Conservation (phyloP, 2,797 vertebrate genomes). For the Cirrhinus mrigala region DNA sequence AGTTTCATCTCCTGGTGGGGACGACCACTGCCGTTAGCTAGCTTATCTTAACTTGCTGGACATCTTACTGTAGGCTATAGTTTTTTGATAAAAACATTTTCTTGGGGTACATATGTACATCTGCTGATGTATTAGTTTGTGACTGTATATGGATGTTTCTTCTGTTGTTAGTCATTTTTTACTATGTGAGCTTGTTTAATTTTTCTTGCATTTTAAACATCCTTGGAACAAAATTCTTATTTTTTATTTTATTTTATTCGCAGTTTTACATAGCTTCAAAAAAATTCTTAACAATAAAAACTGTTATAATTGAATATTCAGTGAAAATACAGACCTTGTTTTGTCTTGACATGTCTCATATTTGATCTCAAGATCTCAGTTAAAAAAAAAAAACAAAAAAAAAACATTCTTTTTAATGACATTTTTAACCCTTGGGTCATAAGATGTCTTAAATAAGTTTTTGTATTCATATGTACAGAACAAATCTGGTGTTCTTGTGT, state of each 20-base stretch:
- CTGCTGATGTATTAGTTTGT: background rate
- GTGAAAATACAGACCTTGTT: background rate
- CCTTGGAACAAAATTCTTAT: background rate
- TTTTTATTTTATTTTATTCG: background rate
- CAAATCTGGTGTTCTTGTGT: background rate
- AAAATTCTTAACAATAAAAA: background rate
- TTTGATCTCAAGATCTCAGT: background rate
- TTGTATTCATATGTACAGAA: background rate
- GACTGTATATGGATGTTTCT: background rate
- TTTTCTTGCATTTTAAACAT: background rate
- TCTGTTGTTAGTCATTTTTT: background rate
- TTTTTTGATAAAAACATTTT: conserved; percentile 22
- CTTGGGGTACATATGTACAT: background rate
- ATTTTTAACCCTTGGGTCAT: too few relatives aligned
- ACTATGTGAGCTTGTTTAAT: background rate
- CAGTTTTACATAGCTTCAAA: background rate
- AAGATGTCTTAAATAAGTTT: background rate
- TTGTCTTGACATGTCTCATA: background rate
- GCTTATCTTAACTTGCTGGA: conserved; percentile 43
- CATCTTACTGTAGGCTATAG: conserved; percentile 37
- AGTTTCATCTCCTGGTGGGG: conserved; percentile 57
- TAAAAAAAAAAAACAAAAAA: too few relatives aligned
- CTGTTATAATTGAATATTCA: background rate
- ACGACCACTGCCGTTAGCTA: conserved; percentile 5
- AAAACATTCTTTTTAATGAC: too few relatives aligned